Evolutionary conservation across 30 jellyfish, hydroid and myxozoan species (phyloP).

Genomic region (Mastigias papua): DNA sequence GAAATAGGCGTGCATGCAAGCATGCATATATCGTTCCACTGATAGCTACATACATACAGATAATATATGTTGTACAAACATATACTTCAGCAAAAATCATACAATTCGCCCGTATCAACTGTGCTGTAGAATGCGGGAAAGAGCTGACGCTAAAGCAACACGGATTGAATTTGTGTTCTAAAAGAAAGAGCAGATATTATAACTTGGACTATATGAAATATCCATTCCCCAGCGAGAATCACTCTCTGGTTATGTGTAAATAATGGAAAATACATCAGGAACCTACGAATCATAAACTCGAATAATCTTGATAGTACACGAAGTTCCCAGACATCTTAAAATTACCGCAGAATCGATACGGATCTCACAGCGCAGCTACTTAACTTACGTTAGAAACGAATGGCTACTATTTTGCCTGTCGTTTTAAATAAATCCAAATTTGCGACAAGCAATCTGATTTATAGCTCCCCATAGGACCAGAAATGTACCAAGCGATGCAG

Average conservation of each 20-base stretch:
- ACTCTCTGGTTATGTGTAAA: background rate
- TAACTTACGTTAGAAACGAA: background rate
- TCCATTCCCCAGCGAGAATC: background rate
- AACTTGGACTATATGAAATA: background rate
- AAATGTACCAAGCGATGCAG: too few relatives aligned
- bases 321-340: constrained; percentile 57
- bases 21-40: too few relatives aligned
- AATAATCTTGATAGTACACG: constrained; percentile 57
- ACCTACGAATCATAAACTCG: background rate
- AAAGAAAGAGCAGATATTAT: background rate
- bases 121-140: background rate
- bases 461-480: too few relatives aligned
- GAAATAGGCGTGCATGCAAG: too few relatives aligned
- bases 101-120: background rate
- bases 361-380: constrained; percentile 38
- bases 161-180: background rate
- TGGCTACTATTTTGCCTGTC: background rate
- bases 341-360: constrained; percentile 54
- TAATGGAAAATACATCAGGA: constrained; percentile 19
- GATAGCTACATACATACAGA: too few relatives aligned
- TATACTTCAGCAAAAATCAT: too few relatives aligned
- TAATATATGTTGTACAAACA: too few relatives aligned
- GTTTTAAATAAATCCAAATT: background rate
- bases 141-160: background rate
- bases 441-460: background rate